A percentile compares a stretch with the other conserved stretches of the same genome.
Evolutionary conservation across 2,888 invertebrate genomes (phyloP).

Genomic region (Dasysyrphus tricinctus): DNA sequence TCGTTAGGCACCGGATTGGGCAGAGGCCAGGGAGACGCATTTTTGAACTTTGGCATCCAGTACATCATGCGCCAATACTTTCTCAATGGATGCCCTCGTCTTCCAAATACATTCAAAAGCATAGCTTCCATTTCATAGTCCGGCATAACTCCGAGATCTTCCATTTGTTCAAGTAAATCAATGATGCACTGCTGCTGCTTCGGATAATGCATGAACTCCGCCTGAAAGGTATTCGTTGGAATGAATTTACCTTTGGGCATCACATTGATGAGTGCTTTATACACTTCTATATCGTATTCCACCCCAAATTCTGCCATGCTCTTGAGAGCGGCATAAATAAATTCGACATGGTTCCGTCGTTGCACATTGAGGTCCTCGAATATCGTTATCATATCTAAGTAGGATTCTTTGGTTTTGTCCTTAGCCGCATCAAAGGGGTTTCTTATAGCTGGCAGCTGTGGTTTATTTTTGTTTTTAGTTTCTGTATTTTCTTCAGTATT

Average conservation of each 20-base stretch:
- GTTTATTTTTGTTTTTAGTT: constrained; percentile 37
- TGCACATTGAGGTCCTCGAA: constrained; percentile 88
- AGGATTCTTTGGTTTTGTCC: constrained; percentile 85
- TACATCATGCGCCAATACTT: constrained; percentile 93
- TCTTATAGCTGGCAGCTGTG: constrained; percentile 78
- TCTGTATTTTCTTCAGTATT: constrained; percentile 15
- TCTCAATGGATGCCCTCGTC: constrained; percentile 88
- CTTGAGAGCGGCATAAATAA: constrained; percentile 94
- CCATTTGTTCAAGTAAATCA: constrained; percentile 96
- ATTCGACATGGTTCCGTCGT: constrained; percentile 95
- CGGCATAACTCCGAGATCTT: constrained; percentile 95
- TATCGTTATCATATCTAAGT: constrained; percentile 89
- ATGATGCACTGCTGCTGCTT: constrained; percentile 97
- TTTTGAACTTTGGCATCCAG: constrained; percentile 97
- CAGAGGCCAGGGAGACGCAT: constrained; percentile 93
- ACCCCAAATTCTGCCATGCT: constrained; percentile 96
- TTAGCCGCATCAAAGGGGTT: constrained; percentile 80
- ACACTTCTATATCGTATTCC: constrained; percentile 92
- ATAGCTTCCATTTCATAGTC: constrained; percentile 94
- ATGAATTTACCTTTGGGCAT: constrained; percentile 95
- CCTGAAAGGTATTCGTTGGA: constrained; percentile 91
- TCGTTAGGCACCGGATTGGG: constrained; percentile 92
- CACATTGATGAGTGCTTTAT: constrained; percentile 93
- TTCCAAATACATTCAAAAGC: constrained; percentile 93
- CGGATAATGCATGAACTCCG: constrained; percentile 96